A percentile compares a stretch with the other conserved stretches of the same genome.
These are phyloP conservation scores for Syrrhaptes paradoxus DNA, from an alignment of 2,113 vertebrate species.

Conservation along the genomic window DNA sequence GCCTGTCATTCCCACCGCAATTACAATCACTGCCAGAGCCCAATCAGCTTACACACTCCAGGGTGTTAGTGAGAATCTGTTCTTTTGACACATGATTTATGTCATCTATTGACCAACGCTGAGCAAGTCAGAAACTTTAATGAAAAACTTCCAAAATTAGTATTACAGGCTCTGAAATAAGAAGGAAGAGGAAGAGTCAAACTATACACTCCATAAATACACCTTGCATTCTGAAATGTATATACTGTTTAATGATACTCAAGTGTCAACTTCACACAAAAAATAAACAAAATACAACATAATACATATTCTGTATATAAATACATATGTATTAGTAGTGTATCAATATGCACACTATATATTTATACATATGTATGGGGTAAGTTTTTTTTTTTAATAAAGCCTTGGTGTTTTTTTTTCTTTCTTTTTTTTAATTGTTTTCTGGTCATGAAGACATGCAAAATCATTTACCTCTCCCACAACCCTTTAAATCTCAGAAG, in stretches of 20 bases:
- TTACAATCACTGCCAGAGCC: neutral
- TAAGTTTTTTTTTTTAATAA: neutral
- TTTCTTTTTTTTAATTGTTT: neutral
- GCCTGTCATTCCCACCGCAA: neutral
- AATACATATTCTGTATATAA: too few relatives aligned
- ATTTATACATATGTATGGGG: neutral
- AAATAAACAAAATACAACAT: neutral
- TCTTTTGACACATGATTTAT: neutral
- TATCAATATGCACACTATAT: neutral
- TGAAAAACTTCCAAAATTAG: neutral
- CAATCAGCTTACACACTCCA: neutral
- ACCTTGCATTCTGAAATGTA: neutral
- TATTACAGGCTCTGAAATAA: neutral
- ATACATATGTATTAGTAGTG: neutral
- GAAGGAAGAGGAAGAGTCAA: neutral
- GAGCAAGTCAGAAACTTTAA: neutral
- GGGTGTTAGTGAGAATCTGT: neutral
- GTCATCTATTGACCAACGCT: neutral
- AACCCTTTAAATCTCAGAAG: neutral
- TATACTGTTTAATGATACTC: neutral
- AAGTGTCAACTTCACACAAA: neutral
- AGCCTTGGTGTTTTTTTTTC: rapidly evolving
- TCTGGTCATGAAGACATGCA: neutral
- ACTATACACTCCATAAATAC: neutral
- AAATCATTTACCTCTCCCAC: neutral